Conservation (phyloP, 1,140 invertebrate genomes). For the Lepidurus packardi region DNA sequence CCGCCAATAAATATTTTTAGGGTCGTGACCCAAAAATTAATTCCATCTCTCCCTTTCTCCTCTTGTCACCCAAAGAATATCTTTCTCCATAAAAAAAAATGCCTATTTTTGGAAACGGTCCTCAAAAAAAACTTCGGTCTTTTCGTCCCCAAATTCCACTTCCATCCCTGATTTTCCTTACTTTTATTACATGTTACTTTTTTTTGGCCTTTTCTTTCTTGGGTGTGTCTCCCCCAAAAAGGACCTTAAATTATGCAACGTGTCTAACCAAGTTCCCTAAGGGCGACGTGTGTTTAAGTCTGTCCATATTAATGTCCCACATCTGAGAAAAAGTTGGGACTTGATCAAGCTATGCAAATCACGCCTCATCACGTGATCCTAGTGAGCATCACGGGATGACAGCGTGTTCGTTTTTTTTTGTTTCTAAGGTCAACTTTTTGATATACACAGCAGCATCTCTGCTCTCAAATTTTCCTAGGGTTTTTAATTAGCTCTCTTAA, state of each 20-base stretch:
- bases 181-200: background rate
- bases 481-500: background rate
- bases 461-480: background rate
- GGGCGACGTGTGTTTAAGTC: background rate
- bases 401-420: background rate
- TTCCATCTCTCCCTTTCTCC: background rate
- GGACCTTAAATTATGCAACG: background rate
- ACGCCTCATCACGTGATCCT: constrained; percentile 4
- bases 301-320: background rate
- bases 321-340: background rate
- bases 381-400: background rate
- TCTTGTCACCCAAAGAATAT: background rate
- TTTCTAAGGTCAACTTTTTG: background rate
- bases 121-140: too few species aligned
- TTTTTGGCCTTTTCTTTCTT: background rate
- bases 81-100: background rate
- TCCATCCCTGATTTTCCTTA: background rate
- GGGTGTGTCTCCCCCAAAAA: background rate
- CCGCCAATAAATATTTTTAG: background rate
- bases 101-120: too few species aligned
- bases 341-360: constrained; percentile 19
- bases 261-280: background rate
- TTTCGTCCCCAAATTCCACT: too few species aligned
- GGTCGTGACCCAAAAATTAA: background rate
- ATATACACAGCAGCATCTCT: background rate